Base-by-base conservation (phyloP, 1,140 invertebrate genomes). In the Lepidurus packardi region DNA sequence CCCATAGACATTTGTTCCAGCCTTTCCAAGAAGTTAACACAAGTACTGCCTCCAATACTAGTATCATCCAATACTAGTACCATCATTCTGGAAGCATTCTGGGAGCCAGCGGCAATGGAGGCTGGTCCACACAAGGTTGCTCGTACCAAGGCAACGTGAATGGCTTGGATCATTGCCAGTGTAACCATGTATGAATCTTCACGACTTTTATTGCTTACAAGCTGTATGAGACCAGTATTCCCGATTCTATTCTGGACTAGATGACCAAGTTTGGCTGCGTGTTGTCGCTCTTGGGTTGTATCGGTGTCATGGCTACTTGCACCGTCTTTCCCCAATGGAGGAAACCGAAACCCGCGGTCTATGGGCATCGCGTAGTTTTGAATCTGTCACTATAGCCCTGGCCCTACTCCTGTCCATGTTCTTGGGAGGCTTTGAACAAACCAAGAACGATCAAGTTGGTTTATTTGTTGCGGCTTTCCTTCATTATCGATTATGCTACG, bases 401-500 rank as follows among this genome's bases (percentile, higher is more conserved):
- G 76, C 81, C n/a, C 80, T 78, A 43, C 77, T 80, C 10, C 73
- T 81, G 21, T 74, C 81, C 0, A 80, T 79, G n/a, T 83, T 83
- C 74, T 53, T 83, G n/a, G 80, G 76, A 4, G 81, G 81, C 13
- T 79, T 82, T 10, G 44, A 74, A 8, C n/a, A 16, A 5, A 47
- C 53, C 45, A 43, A 75, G 7, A 9, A 73, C 24, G 16, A 13
- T 7, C 7, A 34, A 7, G 73, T 81, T 0, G 86, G 86, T 81
- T 76, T 85, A 13, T 74, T 78, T 7, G 83, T 85, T 8, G 84
- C 85, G n/a, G 81, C 83, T 5, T 78, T 84, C 6, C 80, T 86
- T 0, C 86, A 86, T 74, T 87, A 86, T n/a, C n/a, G n/a, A n/a
- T n/a, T n/a, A n/a, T n/a, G n/a, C n/a, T 53, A 82, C 86, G 9